A percentile compares a stretch with the other conserved stretches of the same genome.
Conservation (phyloP, 2,888 invertebrate genomes). For the Apotomis turbidana region DNA sequence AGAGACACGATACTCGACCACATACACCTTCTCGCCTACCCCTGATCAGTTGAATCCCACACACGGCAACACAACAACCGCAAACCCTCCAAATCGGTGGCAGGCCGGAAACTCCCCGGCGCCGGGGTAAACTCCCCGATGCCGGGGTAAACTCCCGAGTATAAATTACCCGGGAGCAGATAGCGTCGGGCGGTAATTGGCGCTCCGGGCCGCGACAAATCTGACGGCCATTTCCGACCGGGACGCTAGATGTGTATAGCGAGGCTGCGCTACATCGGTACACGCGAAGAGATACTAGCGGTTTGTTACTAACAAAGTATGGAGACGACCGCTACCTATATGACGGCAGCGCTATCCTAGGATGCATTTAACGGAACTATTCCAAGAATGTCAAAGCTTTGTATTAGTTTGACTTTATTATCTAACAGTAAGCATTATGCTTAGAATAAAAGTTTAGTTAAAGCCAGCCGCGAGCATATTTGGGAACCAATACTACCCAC, state of each 20-base stretch:
- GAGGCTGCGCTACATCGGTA: slow-evolving; percentile 32
- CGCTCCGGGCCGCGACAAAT: slow-evolving; percentile 70
- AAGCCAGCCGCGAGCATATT: no score
- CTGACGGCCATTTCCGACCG: slow-evolving; percentile 70
- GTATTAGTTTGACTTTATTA: no score
- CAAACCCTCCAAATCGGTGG: slow-evolving; percentile 8
- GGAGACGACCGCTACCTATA: no score
- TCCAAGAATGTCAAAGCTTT: no score
- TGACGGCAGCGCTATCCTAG: no score
- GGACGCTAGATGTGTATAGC: slow-evolving; percentile 45
- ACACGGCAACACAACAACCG: slow-evolving; percentile 20
- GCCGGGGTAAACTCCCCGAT: slow-evolving; percentile 44
- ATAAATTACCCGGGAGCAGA: slow-evolving; percentile 57
- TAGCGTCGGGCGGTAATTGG: slow-evolving; percentile 64
- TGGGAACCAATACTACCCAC: no score
- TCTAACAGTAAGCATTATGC: no score
- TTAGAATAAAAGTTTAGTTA: no score
- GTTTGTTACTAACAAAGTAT: no score
- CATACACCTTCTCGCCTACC: not conserved
- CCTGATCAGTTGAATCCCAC: slow-evolving; percentile 8
- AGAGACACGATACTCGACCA: not conserved
- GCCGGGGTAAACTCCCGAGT: slow-evolving; percentile 46
- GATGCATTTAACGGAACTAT: no score
- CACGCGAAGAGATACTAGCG: slow-evolving; percentile 7
- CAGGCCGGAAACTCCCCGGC: slow-evolving; percentile 26